Conservation (phyloP, 2,113 vertebrate genomes). For the Alexandromys fortis region DNA sequence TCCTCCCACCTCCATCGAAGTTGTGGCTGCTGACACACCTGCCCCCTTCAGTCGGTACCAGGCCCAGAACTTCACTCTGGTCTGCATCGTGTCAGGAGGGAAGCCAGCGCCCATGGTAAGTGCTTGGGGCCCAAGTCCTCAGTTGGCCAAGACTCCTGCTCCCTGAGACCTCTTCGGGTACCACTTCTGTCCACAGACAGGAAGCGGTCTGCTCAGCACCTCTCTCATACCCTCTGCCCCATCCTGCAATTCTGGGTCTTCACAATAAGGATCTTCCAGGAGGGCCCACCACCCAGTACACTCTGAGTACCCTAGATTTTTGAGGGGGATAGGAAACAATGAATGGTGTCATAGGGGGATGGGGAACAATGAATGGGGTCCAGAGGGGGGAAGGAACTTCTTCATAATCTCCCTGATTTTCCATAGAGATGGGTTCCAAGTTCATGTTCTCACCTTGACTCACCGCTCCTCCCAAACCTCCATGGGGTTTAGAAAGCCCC, state of each 20-base stretch:
- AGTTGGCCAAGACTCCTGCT: rapidly evolving
- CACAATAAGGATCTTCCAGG: neutral
- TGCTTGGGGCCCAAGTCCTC: rapidly evolving
- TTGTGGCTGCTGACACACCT: slow-evolving; percentile 89
- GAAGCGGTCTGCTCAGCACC: rapidly evolving
- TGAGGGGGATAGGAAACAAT: rapidly evolving
- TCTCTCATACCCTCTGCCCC: neutral
- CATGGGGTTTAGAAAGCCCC: neutral
- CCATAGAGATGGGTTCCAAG: neutral
- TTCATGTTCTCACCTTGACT: neutral
- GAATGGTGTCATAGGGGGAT: no score
- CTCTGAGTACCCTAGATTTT: rapidly evolving
- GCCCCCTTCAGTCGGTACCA: slow-evolving; percentile 95
- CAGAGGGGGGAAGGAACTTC: no score
- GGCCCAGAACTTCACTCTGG: slow-evolving; percentile 96
- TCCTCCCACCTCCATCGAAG: slow-evolving; percentile 93
- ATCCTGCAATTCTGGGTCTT: neutral
- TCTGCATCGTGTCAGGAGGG: slow-evolving; percentile 94
- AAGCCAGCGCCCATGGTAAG: slow-evolving; percentile 94
- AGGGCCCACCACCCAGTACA: neutral
- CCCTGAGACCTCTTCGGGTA: rapidly evolving
- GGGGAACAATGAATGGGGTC: no score
- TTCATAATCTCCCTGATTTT: neutral
- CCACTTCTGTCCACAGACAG: neutral
- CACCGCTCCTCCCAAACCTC: neutral